Evolutionary conservation across 2,113 vertebrate species (phyloP).

Genomic region (Nannobrachium achirus): DNA sequence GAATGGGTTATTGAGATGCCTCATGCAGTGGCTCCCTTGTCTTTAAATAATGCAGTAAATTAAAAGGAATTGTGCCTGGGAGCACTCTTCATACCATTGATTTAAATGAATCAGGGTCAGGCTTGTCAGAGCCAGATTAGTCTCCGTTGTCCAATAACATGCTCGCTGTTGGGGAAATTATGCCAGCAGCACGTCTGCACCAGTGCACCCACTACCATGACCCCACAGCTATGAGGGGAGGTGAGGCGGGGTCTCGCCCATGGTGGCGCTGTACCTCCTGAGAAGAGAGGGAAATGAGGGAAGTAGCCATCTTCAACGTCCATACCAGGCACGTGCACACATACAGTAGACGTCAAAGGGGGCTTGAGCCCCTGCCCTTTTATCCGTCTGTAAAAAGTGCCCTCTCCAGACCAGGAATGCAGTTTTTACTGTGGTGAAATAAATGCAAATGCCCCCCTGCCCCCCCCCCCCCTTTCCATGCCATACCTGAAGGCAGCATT

Average conservation of each 20-base stretch:
- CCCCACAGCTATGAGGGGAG: slow-evolving; percentile 19
- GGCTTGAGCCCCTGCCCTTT: no score
- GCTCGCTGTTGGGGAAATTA: slow-evolving; percentile 43
- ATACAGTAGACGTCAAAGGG: no score
- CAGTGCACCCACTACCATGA: slow-evolving; percentile 17
- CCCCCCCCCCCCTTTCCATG: no score
- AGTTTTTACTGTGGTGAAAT: no score
- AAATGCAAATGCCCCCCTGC: no score
- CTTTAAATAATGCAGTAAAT: slow-evolving; percentile 44
- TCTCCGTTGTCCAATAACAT: slow-evolving; percentile 54
- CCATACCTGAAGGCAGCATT: no score
- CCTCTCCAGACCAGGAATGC: no score
- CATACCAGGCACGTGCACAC: background rate
- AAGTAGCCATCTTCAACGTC: background rate
- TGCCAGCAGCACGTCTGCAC: slow-evolving; percentile 39
- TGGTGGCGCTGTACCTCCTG: background rate
- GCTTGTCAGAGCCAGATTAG: slow-evolving; percentile 51
- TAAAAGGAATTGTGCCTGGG: slow-evolving; percentile 34
- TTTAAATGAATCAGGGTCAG: slow-evolving; percentile 63
- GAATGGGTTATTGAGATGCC: slow-evolving; percentile 31
- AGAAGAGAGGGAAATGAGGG: background rate
- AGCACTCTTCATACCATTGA: slow-evolving; percentile 42
- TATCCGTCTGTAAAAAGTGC: no score
- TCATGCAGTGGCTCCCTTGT: slow-evolving; percentile 10
- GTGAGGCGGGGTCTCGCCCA: background rate